phyloP scores from a whole-genome alignment of 2,797 vertebrate genomes.

The Prunella strophiata region DNA sequence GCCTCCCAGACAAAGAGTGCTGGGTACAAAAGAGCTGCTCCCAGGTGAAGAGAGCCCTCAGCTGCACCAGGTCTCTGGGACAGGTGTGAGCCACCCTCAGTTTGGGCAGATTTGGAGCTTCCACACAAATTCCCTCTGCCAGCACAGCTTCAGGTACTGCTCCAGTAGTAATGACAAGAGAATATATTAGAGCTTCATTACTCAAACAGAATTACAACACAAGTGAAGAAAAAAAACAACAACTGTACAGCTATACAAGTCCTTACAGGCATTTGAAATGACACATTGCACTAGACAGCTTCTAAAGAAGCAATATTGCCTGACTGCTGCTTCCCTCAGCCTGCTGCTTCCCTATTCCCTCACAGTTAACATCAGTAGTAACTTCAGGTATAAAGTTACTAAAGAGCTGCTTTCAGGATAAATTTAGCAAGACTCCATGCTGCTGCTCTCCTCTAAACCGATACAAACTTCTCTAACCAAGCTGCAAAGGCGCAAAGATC shows the following conservation, averaged over 20 bases:
- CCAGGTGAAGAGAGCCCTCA: slow-evolving; percentile 4
- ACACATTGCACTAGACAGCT: not conserved
- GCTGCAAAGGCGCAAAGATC: not conserved
- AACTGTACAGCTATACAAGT: not conserved
- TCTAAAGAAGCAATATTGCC: not conserved
- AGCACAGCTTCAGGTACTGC: not conserved
- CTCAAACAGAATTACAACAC: not conserved
- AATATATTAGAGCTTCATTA: not conserved
- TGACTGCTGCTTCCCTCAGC: not conserved
- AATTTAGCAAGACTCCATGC: slow-evolving; percentile 17
- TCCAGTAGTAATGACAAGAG: not conserved
- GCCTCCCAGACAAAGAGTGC: not conserved
- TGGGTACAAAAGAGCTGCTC: not conserved
- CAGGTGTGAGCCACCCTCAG: not conserved
- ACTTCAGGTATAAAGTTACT: not conserved
- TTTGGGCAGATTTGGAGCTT: not conserved
- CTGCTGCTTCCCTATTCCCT: not conserved
- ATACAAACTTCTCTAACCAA: slow-evolving; percentile 8
- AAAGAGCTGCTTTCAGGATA: not conserved
- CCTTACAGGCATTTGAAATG: slow-evolving; percentile 21
- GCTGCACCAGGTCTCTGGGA: not conserved
- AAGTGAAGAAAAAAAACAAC: not conserved
- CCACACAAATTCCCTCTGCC: not conserved
- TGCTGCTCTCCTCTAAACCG: slow-evolving; percentile 9
- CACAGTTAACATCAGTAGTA: not conserved